Evolutionary conservation across 2,888 invertebrate genomes (phyloP).

Genomic region (Drosophila putrida): DNA sequence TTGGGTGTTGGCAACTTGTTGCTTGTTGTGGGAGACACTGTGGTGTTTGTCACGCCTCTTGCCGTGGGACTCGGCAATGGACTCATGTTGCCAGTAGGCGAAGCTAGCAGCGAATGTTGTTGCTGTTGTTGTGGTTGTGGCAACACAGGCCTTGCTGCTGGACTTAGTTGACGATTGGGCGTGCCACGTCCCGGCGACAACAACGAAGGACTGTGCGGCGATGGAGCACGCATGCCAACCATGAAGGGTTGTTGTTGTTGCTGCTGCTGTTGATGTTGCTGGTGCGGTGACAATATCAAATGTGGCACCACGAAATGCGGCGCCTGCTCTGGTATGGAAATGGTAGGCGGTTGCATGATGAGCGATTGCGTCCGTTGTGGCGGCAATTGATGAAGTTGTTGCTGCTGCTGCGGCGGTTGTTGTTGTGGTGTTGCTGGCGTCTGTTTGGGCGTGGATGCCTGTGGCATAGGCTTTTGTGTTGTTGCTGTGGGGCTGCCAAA

Average conservation of each 20-base stretch:
- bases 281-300: conserved; percentile 77
- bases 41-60: conserved; percentile 69
- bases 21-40: conserved; percentile 69
- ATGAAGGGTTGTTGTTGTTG: conserved; percentile 51
- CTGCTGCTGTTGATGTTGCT: conserved; percentile 59
- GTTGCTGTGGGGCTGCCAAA: conserved; percentile 75
- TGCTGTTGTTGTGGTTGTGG: conserved; percentile 50
- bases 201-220: conserved; percentile 83
- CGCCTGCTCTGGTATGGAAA: conserved; percentile 87
- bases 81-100: conserved; percentile 64
- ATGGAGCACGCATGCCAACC: conserved; percentile 80
- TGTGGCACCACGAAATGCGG: conserved; percentile 83
- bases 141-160: conserved; percentile 49
- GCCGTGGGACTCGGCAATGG: conserved; percentile 84
- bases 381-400: conserved; percentile 72
- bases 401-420: conserved; percentile 55
- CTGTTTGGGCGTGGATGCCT: conserved; percentile 75
- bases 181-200: conserved; percentile 73
- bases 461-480: conserved; percentile 56
- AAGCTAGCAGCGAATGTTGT: conserved; percentile 55
- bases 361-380: conserved; percentile 81
- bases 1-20: conserved; percentile 60
- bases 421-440: conserved; percentile 25
- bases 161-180: conserved; percentile 72
- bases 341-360: conserved; percentile 88